Conservation (phyloP, 2,113 vertebrate species). For the Larimichthys polyactis region DNA sequence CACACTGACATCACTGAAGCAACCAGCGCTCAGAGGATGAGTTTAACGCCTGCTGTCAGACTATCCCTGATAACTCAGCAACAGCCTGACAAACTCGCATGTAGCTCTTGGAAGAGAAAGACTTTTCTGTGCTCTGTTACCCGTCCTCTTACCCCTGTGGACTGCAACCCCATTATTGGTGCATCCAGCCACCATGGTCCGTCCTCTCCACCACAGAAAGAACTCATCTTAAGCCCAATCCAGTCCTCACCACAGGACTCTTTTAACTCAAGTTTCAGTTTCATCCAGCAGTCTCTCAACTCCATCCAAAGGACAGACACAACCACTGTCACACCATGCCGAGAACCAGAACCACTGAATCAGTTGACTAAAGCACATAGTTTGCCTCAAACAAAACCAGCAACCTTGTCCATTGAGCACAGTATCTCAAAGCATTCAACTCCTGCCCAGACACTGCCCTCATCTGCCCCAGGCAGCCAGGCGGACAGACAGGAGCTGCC, state of each 20-base stretch:
- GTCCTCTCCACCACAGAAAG: constrained; percentile 7
- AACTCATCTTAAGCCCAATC: constrained; percentile 22
- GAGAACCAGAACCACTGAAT: constrained; percentile 28
- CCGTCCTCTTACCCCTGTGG: constrained; percentile 2
- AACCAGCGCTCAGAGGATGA: constrained; percentile 38
- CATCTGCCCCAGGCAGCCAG: constrained; percentile 4
- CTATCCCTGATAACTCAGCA: constrained; percentile 42
- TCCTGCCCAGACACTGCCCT: constrained; percentile 22
- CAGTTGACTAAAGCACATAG: constrained; percentile 10
- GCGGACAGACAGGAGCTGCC: constrained; percentile 41
- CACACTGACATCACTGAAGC: constrained; percentile 38
- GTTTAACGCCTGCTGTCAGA: constrained; percentile 40
- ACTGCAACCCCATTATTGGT: constrained; percentile 5
- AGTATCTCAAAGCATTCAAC: constrained; percentile 32
- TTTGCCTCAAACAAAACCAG: constrained; percentile 25
- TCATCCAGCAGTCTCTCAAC: constrained; percentile 88
- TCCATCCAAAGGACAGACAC: constrained; percentile 38
- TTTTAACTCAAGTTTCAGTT: constrained; percentile 92
- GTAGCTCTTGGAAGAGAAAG: constrained; percentile 34
- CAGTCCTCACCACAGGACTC: constrained; percentile 29
- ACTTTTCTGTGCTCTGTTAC: constrained; percentile 6
- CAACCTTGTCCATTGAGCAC: constrained; percentile 10
- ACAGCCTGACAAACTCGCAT: constrained; percentile 12
- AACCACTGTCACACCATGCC: not conserved
- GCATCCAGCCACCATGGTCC: constrained; percentile 12